Conservation (phyloP, 1,140 invertebrate genomes). For the Drosophila kohkoa region DNA sequence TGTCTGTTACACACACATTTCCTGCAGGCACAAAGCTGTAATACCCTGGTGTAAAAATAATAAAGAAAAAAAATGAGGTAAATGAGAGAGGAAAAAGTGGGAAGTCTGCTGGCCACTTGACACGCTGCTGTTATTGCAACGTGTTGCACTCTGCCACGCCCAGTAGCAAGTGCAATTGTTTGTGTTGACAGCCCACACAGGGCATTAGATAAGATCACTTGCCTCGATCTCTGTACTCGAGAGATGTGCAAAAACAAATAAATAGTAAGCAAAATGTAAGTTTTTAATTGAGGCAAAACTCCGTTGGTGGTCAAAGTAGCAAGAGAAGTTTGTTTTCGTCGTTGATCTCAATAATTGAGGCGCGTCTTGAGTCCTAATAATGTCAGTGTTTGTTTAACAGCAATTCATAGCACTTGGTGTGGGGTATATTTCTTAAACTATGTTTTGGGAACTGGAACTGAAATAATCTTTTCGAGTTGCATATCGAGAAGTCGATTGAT, state of each 20-base stretch:
- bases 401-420: too few species aligned
- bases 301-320: conserved; percentile 5
- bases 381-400: too few species aligned
- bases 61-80: not conserved
- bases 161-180: conserved; percentile 45
- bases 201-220: conserved; percentile 42
- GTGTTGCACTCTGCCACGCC: conserved; percentile 43
- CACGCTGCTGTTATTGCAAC: not conserved
- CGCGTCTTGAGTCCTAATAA: too few species aligned
- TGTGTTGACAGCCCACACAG: conserved; percentile 45
- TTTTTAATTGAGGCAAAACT: conserved; percentile 19
- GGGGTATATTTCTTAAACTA: too few species aligned
- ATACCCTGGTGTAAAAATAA: conserved; percentile 13
- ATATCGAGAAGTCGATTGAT: too few species aligned
- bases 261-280: not conserved
- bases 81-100: not conserved
- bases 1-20: too few species aligned
- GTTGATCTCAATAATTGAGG: too few species aligned
- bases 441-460: too few species aligned
- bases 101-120: conserved; percentile 25
- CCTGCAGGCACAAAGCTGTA: too few species aligned
- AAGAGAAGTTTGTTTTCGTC: too few species aligned
- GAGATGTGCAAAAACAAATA: conserved; percentile 13
- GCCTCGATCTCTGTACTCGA: not conserved
- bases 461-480: too few species aligned